A percentile compares a stretch with the other conserved stretches of the same genome.
Conservation (phyloP, 1,140 invertebrate genomes). For the Heliconius hermathena region DNA sequence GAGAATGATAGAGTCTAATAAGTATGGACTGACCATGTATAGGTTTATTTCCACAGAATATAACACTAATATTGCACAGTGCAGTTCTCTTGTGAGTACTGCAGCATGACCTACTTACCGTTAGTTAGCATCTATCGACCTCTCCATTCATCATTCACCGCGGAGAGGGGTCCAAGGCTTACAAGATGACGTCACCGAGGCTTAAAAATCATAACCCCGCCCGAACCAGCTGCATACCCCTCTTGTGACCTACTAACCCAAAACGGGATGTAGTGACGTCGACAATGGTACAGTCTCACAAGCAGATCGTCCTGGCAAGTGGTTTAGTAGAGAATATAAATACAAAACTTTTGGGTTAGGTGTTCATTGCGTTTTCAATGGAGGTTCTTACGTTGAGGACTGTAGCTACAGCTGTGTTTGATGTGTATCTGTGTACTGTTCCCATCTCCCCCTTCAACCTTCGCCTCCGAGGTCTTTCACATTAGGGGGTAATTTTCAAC, state of each 20-base stretch:
- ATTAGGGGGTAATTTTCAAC: slow-evolving; percentile 18
- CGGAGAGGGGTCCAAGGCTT: slow-evolving; percentile 62
- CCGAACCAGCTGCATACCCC: slow-evolving; percentile 62
- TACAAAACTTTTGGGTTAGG: slow-evolving; percentile 44
- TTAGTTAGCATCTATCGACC: slow-evolving; percentile 59
- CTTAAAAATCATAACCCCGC: slow-evolving; percentile 68
- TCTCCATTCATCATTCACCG: slow-evolving; percentile 74
- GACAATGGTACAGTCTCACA: slow-evolving; percentile 58
- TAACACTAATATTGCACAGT: slow-evolving; percentile 2
- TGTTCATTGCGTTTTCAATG: slow-evolving; percentile 66
- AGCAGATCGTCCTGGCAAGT: slow-evolving; percentile 33
- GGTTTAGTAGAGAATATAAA: slow-evolving; percentile 14
- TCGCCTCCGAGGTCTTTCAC: slow-evolving; percentile 27
- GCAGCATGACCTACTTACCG: slow-evolving; percentile 55
- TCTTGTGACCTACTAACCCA: slow-evolving; percentile 77
- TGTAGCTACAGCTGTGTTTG: slow-evolving; percentile 43
- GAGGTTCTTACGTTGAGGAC: slow-evolving; percentile 52
- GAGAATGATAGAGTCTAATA: too few species aligned
- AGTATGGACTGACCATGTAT: too few species aligned
- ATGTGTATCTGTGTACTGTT: slow-evolving; percentile 44
- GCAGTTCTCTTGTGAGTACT: slow-evolving; percentile 24
- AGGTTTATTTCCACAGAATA: neutral
- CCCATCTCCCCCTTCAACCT: slow-evolving; percentile 33
- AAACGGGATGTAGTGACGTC: slow-evolving; percentile 73
- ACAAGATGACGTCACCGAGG: slow-evolving; percentile 68